Percentiles rank a stretch among this genome's conserved stretches.
Conservation (phyloP, 2,113 vertebrate genomes). For the Alces alces region DNA sequence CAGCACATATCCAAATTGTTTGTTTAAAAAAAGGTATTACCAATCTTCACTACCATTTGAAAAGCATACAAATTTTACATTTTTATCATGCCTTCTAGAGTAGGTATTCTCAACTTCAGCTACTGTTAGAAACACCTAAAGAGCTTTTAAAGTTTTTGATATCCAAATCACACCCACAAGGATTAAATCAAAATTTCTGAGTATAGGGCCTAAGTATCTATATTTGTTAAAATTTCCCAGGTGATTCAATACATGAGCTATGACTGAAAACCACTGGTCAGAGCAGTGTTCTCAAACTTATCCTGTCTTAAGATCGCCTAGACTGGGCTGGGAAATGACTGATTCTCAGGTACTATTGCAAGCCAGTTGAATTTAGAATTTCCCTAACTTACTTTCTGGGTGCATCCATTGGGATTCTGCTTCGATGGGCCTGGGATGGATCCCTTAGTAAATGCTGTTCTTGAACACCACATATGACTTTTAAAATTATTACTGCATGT, state of each 20-base stretch:
- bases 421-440: not conserved
- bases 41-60: not conserved
- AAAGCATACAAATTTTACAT: not conserved
- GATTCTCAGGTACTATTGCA: not conserved
- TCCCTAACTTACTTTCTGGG: not conserved
- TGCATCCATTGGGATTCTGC: not conserved
- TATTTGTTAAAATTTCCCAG: not conserved
- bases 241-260: not conserved
- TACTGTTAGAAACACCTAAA: not conserved
- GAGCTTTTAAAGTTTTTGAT: not conserved
- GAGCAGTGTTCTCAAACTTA: not conserved
- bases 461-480: not conserved
- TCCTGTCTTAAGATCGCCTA: not conserved
- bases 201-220: not conserved
- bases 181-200: constrained; percentile 8
- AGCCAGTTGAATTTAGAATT: not conserved
- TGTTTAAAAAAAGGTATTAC: not conserved
- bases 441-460: not conserved
- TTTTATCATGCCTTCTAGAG: not conserved
- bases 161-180: not conserved
- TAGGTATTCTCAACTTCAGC: not conserved
- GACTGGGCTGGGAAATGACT: not conserved
- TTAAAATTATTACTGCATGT: not conserved
- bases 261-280: not conserved
- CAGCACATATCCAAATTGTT: not conserved